Conservation (phyloP, 1,140 invertebrate genomes). For the Protaetia brevitarsis region DNA sequence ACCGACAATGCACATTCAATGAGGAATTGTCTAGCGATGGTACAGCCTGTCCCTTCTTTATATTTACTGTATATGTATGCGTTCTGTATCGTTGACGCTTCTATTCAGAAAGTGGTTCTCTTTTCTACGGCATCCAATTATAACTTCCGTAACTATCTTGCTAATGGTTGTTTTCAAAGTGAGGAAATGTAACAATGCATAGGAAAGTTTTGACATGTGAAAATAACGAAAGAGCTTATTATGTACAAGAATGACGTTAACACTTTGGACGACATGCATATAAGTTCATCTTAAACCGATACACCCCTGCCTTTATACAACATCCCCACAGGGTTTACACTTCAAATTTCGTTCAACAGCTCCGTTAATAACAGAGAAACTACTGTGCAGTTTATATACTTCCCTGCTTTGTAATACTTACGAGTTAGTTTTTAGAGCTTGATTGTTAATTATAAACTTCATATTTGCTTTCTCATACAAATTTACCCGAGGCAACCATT, state of each 20-base stretch:
- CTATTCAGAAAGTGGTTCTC: slow-evolving; percentile 19
- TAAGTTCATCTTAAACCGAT: background rate
- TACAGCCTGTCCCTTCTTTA: background rate
- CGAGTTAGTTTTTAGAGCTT: background rate
- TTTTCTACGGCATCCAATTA: slow-evolving; percentile 19
- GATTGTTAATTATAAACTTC: slow-evolving; percentile 11
- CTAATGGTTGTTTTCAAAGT: slow-evolving; percentile 20
- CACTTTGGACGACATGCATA: background rate
- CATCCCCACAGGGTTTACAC: background rate
- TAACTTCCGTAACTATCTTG: slow-evolving; percentile 22
- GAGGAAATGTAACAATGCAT: background rate
- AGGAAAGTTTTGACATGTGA: background rate
- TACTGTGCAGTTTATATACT: background rate
- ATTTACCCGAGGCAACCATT: background rate
- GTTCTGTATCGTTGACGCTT: background rate
- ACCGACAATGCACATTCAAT: slow-evolving; percentile 11
- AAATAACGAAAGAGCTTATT: slow-evolving; percentile 15
- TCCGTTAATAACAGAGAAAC: background rate
- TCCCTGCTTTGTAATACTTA: background rate
- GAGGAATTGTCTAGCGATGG: slow-evolving; percentile 12
- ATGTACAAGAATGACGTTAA: background rate
- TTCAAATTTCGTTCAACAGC: background rate
- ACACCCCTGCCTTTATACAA: background rate
- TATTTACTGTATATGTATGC: background rate
- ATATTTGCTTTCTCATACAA: background rate